Evolutionary conservation across 2,888 invertebrate genomes (phyloP).

Genomic region (Tetropium fuscum): DNA sequence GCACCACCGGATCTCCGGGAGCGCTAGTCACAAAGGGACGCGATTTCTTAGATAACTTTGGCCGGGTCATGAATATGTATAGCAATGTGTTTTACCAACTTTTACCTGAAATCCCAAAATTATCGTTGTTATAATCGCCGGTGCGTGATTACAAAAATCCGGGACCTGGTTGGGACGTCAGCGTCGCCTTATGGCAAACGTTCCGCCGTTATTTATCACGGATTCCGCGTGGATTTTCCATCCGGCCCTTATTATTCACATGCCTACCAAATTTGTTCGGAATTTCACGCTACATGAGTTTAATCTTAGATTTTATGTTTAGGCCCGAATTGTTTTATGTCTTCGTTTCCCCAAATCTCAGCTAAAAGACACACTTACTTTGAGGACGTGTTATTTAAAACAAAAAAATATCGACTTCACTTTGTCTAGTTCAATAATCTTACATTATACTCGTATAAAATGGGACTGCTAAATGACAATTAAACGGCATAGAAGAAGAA

Average conservation of each 20-base stretch:
- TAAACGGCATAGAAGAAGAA: too few relatives aligned
- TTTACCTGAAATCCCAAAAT: slow-evolving; percentile 55
- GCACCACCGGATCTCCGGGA: slow-evolving; percentile 48
- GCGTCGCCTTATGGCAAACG: slow-evolving; percentile 25
- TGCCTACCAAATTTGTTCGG: slow-evolving; percentile 33
- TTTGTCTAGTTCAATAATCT: too few relatives aligned
- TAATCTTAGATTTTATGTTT: slow-evolving; percentile 40
- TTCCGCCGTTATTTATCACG: slow-evolving; percentile 13
- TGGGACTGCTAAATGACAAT: too few relatives aligned
- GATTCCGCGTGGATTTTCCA: not conserved
- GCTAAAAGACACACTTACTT: too few relatives aligned
- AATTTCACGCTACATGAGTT: slow-evolving; percentile 43
- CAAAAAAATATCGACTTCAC: too few relatives aligned
- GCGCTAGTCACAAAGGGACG: slow-evolving; percentile 53
- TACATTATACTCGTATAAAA: too few relatives aligned
- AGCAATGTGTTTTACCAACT: slow-evolving; percentile 55
- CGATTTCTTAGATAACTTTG: slow-evolving; percentile 55
- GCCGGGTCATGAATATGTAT: slow-evolving; percentile 58
- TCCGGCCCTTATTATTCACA: slow-evolving; percentile 29
- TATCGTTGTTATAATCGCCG: slow-evolving; percentile 47
- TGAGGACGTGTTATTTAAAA: too few relatives aligned
- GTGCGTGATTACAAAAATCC: slow-evolving; percentile 15
- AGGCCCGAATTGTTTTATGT: slow-evolving; percentile 38
- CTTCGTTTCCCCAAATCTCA: not conserved
- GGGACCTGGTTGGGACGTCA: not conserved